Evolutionary conservation across 2,888 invertebrate genomes (phyloP), one percentile per base, ranked within the genome.

Genomic region (Carpatolechia fugitivella): DNA sequence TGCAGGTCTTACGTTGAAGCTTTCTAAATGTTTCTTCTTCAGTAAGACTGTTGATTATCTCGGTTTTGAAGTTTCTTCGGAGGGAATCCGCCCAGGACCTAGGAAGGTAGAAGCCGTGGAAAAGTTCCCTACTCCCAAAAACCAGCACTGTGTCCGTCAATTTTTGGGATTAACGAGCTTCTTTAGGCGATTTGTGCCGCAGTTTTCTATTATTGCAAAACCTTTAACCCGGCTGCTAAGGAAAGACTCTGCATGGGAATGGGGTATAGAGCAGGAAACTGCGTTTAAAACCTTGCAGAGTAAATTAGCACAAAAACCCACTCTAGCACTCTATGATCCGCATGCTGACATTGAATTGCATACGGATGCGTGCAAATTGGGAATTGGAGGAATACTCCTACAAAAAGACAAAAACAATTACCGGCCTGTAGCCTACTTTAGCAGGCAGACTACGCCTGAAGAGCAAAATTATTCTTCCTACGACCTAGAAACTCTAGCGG

Each of bases 361-460:
- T 44, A 76, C 76, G 0, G 77, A 77, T 56, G 76, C 76, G 0
- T 68, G 72, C 54, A 54, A 63, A 29, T 30, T 60, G 0, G 74
- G 75, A n/a, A n/a, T n/a, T n/a, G n/a, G n/a, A n/a, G n/a, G n/a
- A n/a, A n/a, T n/a, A n/a, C n/a, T n/a, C n/a, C 4, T 76, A 4
- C 46, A 46, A 13, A 16, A 8, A 7, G 13, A 20, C n/a, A 20
- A 46, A 29, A 13, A 29, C 1, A 8, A 8, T 3, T n/a, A 13
- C 1, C 4, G 14, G 13, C 29, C 46, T 7, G 46, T 46, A 6
- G 46, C 46, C 7, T 46, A 46, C n/a, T 46, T 46, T 13, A 46
- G 46, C 5, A 11, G 55, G 0, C 40, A 57, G 13, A 57, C 55
- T 4, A 50, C 44, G 10, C n/a, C 33, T 10, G 55, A 50, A 3